Percentiles rank a stretch among this genome's conserved stretches.
Conservation (phyloP, 2,113 vertebrate genomes). For the Melanocharis versteri region DNA sequence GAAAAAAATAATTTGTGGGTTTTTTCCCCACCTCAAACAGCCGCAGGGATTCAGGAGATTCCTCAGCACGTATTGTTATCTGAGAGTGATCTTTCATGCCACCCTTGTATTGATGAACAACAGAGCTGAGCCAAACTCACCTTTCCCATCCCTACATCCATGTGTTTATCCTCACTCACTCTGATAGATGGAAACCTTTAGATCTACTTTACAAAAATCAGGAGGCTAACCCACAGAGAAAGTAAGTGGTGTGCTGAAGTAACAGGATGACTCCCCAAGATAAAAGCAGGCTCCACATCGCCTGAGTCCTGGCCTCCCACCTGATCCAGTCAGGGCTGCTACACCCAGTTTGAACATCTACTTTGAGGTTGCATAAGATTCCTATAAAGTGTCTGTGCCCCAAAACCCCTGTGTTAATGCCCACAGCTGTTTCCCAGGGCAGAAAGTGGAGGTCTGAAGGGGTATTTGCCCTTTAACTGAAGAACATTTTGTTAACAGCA, state of each 20-base stretch:
- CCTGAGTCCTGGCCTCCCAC: neutral
- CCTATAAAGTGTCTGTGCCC: neutral
- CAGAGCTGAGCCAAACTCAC: neutral
- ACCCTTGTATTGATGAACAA: neutral
- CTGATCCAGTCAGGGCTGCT: neutral
- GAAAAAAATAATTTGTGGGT: too few species aligned
- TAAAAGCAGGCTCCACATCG: neutral
- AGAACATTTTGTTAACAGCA: neutral
- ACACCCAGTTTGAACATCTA: neutral
- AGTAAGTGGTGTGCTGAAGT: neutral
- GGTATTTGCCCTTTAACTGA: neutral
- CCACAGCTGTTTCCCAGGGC: neutral
- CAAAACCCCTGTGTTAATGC: neutral
- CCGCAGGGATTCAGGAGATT: neutral
- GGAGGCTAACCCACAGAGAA: neutral
- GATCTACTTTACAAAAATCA: neutral
- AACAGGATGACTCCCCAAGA: neutral
- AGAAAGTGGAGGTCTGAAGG: neutral
- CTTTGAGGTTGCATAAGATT: neutral
- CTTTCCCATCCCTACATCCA: neutral
- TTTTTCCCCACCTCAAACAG: neutral
- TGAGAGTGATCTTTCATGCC: neutral
- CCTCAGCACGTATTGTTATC: neutral
- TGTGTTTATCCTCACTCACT: neutral
- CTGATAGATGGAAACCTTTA: neutral